Evolutionary conservation across 2,113 vertebrate genomes (phyloP).

Genomic region (Pluvialis apricaria): DNA sequence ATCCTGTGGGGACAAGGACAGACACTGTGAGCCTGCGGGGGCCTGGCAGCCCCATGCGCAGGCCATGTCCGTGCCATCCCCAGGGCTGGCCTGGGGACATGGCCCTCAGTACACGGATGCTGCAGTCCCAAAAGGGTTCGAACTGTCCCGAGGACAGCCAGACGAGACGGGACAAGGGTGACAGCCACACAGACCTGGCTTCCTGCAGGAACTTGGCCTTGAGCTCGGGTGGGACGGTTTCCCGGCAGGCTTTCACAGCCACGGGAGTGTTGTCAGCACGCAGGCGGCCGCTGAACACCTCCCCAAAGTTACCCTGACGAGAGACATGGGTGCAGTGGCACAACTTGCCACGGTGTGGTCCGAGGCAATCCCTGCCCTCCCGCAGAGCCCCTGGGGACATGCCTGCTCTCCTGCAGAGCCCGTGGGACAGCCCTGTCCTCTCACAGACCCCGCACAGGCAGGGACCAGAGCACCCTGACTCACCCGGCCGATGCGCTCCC

Average conservation of each 20-base stretch:
- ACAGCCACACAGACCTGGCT: constrained; percentile 75
- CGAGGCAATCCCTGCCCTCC: background rate
- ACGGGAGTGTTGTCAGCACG: constrained; percentile 84
- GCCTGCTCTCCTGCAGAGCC: background rate
- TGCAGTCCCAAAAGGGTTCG: background rate
- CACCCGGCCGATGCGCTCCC: constrained; percentile 90
- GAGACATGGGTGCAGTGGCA: rapidly evolving
- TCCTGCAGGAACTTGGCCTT: constrained; percentile 97
- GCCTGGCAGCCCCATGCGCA: rapidly evolving
- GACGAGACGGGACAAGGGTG: rapidly evolving
- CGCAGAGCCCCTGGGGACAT: background rate
- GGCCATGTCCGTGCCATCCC: rapidly evolving
- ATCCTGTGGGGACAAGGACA: constrained; percentile 75
- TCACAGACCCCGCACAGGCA: background rate
- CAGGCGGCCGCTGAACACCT: constrained; percentile 89
- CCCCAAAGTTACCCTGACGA: constrained; percentile 93
- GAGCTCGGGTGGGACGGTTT: constrained; percentile 85
- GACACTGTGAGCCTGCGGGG: rapidly evolving
- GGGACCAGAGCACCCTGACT: constrained; percentile 13
- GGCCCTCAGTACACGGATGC: rapidly evolving
- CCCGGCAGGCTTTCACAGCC: constrained; percentile 93
- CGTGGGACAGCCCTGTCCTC: background rate
- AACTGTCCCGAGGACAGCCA: background rate
- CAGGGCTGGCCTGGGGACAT: rapidly evolving
- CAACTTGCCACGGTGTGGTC: rapidly evolving